A percentile compares a stretch with the other conserved stretches of the same genome.
Evolutionary conservation across 2,797 vertebrate species (phyloP).

Genomic region (Telmatherina bonti): DNA sequence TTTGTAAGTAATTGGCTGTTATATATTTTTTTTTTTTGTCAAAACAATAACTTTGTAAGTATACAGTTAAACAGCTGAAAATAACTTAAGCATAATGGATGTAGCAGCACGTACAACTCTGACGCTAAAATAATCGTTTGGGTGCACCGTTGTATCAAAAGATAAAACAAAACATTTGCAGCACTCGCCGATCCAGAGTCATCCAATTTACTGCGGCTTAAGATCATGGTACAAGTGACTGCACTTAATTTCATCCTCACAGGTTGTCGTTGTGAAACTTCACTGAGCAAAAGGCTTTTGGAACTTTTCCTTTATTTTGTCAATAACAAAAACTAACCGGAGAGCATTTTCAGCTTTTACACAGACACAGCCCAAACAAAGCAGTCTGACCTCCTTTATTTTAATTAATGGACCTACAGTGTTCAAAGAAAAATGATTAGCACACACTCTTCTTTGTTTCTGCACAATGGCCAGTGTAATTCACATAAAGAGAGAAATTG

Average conservation of each 20-base stretch:
- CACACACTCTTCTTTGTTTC: background rate
- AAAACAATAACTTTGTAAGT: background rate
- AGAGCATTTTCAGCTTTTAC: constrained; percentile 21
- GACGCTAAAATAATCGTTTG: background rate
- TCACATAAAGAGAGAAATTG: constrained; percentile 2
- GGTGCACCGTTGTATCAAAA: background rate
- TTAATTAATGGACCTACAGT: constrained; percentile 23
- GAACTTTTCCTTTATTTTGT: constrained; percentile 5
- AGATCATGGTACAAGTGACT: constrained; percentile 14
- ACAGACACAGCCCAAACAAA: constrained; percentile 20
- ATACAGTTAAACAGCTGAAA: background rate
- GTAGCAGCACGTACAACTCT: background rate
- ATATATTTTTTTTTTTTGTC: background rate
- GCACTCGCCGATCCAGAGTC: background rate
- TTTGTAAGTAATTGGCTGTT: too few species aligned
- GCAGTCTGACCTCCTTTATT: constrained; percentile 1
- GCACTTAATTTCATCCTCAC: background rate
- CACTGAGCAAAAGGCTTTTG: constrained; percentile 25
- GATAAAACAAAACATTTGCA: background rate
- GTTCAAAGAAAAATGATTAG: constrained; percentile 29
- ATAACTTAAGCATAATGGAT: background rate
- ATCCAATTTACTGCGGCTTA: background rate
- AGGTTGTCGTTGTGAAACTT: constrained; percentile 12
- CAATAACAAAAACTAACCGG: constrained; percentile 30
- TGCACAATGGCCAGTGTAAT: constrained; percentile 1